phyloP scores from a whole-genome alignment of 2,113 vertebrate genomes.

The Platichthys stellatus region DNA sequence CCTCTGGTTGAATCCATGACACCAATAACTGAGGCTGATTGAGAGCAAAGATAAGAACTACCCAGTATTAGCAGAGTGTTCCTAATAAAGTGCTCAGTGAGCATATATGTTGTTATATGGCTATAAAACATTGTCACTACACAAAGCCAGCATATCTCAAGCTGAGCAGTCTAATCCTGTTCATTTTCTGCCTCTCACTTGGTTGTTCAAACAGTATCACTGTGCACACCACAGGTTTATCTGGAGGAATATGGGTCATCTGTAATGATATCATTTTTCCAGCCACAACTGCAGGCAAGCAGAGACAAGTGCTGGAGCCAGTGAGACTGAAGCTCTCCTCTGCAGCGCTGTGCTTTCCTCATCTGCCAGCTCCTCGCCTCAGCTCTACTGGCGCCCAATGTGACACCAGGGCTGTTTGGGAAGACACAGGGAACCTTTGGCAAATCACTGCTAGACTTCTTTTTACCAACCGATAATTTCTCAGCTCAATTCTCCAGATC shows the following conservation, averaged over 20 bases:
- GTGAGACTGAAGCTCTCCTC: conserved; percentile 18
- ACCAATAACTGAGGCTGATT: no score
- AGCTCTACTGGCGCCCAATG: not conserved
- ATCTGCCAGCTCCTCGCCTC: not conserved
- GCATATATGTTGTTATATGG: not conserved
- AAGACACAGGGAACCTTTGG: not conserved
- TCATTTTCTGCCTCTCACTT: not conserved
- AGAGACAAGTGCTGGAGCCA: conserved; percentile 42
- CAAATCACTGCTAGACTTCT: not conserved
- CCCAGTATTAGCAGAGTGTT: not conserved
- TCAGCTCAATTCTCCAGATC: not conserved
- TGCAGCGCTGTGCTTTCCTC: not conserved
- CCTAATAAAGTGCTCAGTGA: not conserved
- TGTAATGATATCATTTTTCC: conserved; percentile 47
- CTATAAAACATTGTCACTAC: no score
- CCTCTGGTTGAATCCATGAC: no score
- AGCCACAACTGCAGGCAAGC: conserved; percentile 20
- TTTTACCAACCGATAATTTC: not conserved
- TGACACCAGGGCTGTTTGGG: conserved; percentile 13
- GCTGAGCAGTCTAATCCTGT: not conserved
- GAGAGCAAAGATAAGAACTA: not conserved
- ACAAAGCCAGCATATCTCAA: not conserved
- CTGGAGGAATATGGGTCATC: conserved; percentile 52
- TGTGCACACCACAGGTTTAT: conserved; percentile 7
- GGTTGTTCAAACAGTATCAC: not conserved